Percentiles rank a stretch among this genome's conserved stretches.
phyloP scores from a whole-genome alignment of 2,797 vertebrate species.

The Pseudomugil tenellus region DNA sequence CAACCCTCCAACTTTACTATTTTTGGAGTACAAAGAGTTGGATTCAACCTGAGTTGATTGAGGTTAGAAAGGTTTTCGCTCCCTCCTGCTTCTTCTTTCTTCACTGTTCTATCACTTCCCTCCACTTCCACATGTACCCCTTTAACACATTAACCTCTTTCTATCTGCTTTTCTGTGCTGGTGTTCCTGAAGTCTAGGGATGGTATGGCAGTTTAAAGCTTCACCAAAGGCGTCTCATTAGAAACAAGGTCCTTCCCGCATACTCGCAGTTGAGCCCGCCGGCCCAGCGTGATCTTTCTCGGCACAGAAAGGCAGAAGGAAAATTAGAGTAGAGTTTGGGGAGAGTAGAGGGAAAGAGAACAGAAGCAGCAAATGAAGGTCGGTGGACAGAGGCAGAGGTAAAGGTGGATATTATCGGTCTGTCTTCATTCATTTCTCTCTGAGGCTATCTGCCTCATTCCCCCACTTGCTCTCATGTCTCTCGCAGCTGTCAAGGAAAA shows the following conservation, averaged over 20 bases:
- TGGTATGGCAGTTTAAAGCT: slow-evolving; percentile 36
- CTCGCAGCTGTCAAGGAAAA: slow-evolving; percentile 52
- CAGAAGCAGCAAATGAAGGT: slow-evolving; percentile 48
- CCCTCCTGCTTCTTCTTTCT: slow-evolving; percentile 1
- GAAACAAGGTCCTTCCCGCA: slow-evolving; percentile 39
- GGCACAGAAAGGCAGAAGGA: not conserved
- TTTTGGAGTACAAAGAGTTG: not conserved
- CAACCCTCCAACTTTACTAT: slow-evolving; percentile 6
- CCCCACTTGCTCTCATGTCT: not conserved
- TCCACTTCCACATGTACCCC: slow-evolving; percentile 1
- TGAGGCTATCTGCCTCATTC: slow-evolving; percentile 17
- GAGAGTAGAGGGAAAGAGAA: slow-evolving; percentile 25
- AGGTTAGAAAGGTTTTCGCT: slow-evolving; percentile 12
- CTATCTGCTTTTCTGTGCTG: slow-evolving; percentile 9
- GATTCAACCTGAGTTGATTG: slow-evolving; percentile 1
- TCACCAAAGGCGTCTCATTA: slow-evolving; percentile 53
- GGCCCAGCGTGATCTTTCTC: slow-evolving; percentile 18
- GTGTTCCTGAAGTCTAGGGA: slow-evolving; percentile 39
- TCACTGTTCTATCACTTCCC: slow-evolving; percentile 11
- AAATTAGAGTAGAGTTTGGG: slow-evolving; percentile 35
- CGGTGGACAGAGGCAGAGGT: slow-evolving; percentile 27
- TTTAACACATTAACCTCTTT: slow-evolving; percentile 14
- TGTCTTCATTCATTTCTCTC: slow-evolving; percentile 14
- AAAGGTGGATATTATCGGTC: slow-evolving; percentile 44
- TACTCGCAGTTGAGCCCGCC: slow-evolving; percentile 19